Evolutionary conservation across 2,113 vertebrate genomes (phyloP), one percentile per base, ranked within the genome.

Genomic region (Callocephalon fimbriatum): DNA sequence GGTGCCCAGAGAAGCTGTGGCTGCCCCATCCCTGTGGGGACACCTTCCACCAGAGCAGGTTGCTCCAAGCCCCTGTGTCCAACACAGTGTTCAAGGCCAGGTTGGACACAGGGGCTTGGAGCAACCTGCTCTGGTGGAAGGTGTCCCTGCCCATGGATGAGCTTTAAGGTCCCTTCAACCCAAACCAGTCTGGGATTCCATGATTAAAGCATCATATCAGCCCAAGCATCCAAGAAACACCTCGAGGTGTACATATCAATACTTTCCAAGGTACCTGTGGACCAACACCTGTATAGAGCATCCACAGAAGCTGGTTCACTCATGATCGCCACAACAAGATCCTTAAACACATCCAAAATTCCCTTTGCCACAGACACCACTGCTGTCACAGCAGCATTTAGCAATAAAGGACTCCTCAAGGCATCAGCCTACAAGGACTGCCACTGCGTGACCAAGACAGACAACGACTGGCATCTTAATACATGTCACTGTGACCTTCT

Each of bases 201-300:
- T 23, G 18, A 10, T 7, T 4, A 6, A 63, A 38, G 22, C 14
- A 48, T 12, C 7, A 0, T 0, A 4, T 10, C 51, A 73, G 22
- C 23, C 61, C 44, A 15, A 62, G 35, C n/a, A 45, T 6, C 42
- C 26, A n/a, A 47, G 37, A 54, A 63, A 22, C 4, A 59, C 27
- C 10, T 32, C 2, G 35, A 65, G 27, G 45, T 38, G 6, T 6
- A 4, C 18, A 17, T 21, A n/a, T 12, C 31, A 5, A 12, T 2
- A 12, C 15, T 31, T 35, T 37, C 47, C 51, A 10, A 15, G 32
- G 25, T 9, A 35, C 2, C 23, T 20, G 18, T 38, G 37, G 27
- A 32, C 11, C 48, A 53, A 0, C 27, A 48, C 12, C 9, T 29
- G 20, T 3, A 18, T 74, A 40, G 15, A 32, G 47, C n/a, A 13